Evolutionary conservation across 2,797 vertebrate species (phyloP).

Genomic region (Chelon labrosus): DNA sequence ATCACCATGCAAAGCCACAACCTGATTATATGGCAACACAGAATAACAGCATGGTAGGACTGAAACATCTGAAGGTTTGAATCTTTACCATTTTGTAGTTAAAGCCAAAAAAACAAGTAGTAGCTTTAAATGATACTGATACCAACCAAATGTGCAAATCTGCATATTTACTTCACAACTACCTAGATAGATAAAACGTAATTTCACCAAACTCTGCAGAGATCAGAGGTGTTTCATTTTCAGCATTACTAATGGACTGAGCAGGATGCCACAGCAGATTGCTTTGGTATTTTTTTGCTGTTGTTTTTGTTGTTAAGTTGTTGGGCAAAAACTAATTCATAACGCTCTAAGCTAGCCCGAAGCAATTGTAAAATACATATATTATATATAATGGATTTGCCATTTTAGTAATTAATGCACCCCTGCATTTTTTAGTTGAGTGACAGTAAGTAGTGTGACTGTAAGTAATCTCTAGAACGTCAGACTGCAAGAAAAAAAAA

Average conservation of each 20-base stretch:
- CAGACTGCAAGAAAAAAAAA: too few species aligned
- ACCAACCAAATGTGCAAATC: not conserved
- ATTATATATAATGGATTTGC: not conserved
- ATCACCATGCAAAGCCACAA: conserved; percentile 44
- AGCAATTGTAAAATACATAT: conserved; percentile 5
- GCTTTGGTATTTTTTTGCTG: conserved; percentile 17
- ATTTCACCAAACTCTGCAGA: not conserved
- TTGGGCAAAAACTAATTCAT: not conserved
- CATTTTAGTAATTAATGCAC: conserved; percentile 29
- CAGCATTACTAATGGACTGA: conserved; percentile 18
- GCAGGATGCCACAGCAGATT: not conserved
- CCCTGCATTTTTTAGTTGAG: not conserved
- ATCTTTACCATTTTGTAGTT: not conserved
- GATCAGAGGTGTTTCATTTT: conserved; percentile 10
- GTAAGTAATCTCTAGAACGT: too few species aligned
- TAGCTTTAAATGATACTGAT: not conserved
- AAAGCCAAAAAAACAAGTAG: not conserved
- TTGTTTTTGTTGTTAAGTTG: conserved; percentile 6
- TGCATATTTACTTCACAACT: not conserved
- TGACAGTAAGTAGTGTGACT: too few species aligned
- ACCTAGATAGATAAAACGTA: not conserved
- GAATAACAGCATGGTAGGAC: not conserved
- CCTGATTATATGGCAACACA: conserved; percentile 21
- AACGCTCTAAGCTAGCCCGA: conserved; percentile 15
- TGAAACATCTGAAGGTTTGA: not conserved